Conservation (phyloP, 1,140 invertebrate species). For the Sycobia sp. region DNA sequence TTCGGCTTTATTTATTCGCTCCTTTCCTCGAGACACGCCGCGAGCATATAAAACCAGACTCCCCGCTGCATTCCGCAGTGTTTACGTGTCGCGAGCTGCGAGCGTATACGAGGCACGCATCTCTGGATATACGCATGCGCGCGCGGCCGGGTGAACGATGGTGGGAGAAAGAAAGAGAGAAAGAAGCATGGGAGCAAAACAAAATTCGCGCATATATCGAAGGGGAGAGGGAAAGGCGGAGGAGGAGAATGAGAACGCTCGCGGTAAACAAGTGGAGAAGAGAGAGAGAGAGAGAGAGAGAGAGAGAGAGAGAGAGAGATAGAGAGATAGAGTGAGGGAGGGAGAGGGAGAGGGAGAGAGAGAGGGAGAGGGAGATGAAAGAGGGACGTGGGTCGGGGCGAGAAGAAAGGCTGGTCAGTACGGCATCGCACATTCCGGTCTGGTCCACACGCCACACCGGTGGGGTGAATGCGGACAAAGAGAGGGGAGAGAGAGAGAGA, state of each 20-base stretch:
- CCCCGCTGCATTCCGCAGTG: conserved; percentile 14
- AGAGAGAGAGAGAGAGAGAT: too few species aligned
- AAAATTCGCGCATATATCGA: conserved; percentile 26
- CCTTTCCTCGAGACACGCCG: not conserved
- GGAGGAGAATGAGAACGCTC: conserved; percentile 10
- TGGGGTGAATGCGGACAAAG: too few species aligned
- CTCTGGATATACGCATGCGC: not conserved
- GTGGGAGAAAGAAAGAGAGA: conserved; percentile 2
- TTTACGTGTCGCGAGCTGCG: not conserved
- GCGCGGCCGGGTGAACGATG: not conserved
- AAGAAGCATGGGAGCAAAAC: conserved; percentile 35
- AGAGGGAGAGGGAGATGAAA: too few species aligned
- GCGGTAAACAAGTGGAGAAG: conserved; percentile 54
- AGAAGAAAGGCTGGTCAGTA: conserved; percentile 45
- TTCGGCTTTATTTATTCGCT: too few species aligned
- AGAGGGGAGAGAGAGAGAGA: not conserved
- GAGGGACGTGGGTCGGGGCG: too few species aligned
- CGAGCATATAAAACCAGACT: too few species aligned
- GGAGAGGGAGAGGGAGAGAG: too few species aligned
- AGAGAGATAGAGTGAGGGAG: too few species aligned
- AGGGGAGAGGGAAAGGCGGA: conserved; percentile 20
- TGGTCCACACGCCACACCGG: conserved; percentile 44
- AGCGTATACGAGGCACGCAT: not conserved
- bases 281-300: conserved; percentile 33
- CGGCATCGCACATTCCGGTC: conserved; percentile 53